Evolutionary conservation across 2,888 invertebrate genomes (phyloP), one percentile per base, ranked within the genome.

Genomic region (Protodeltote pygarga): DNA sequence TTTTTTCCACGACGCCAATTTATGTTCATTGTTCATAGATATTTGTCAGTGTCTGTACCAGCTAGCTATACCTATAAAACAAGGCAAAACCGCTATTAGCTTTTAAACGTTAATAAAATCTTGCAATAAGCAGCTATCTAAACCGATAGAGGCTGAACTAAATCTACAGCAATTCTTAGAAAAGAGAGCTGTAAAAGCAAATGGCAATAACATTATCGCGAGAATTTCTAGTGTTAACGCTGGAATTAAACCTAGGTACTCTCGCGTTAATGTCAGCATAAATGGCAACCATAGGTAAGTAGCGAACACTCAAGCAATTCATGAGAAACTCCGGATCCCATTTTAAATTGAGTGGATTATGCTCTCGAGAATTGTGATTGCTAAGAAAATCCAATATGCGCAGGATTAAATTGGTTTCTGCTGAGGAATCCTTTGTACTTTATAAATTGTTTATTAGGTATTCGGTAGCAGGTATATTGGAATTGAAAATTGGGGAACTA

Each of bases 381-480:
- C 38, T 5, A 24, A 49, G 19, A 37, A 49, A 57, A 63, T 31
- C 41, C 40, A 49, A 57, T 38, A 55, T 45, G 58, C 41, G 49
- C 41, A 38, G 33, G 29, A 19, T 48, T 34, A 29, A 48, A 58
- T 57, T 57, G 33, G 24, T 48, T 57, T 62, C 24, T 34, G 29
- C 11, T 20, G 14, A 44, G 9, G 31, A 21, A 27, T 27, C 33
- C 29, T 55, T 54, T 45, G 27, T 27, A 14, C 8, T 14, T 13
- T 27, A 14, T 27, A n/a, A n/a, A n/a, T n/a, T n/a, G n/a, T n/a
- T n/a, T n/a, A n/a, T n/a, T n/a, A n/a, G n/a, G n/a, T n/a, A n/a
- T n/a, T n/a, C n/a, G 5, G 15, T 19, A n/a, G 23, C 3, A 15
- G 10, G 6, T 40, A 34, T 24, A n/a, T 25, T 27, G 28, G 20